Evolutionary conservation across 2,113 vertebrate species (phyloP).

Genomic region (Psittacus erithacus): DNA sequence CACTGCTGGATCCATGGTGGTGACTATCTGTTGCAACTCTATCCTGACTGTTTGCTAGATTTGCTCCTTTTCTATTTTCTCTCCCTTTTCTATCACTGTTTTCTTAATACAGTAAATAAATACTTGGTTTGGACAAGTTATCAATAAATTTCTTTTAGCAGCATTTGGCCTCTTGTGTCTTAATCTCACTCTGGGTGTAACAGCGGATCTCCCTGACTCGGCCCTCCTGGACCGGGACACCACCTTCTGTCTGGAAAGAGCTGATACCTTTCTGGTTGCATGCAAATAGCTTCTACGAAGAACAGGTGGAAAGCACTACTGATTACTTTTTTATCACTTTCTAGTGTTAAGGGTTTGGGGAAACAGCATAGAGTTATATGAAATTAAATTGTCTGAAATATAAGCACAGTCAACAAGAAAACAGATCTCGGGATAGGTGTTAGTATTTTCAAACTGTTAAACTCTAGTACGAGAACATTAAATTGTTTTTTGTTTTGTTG

Average conservation of each 20-base stretch:
- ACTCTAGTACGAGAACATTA: not conserved
- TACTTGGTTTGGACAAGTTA: not conserved
- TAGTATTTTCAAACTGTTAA: not conserved
- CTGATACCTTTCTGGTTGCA: not conserved
- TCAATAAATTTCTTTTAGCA: not conserved
- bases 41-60: not conserved
- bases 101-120: not conserved
- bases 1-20: not conserved
- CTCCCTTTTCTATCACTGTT: not conserved
- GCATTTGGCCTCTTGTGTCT: not conserved
- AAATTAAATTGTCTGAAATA: not conserved
- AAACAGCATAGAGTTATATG: not conserved
- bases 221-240: not conserved
- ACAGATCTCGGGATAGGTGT: not conserved
- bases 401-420: not conserved
- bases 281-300: not conserved
- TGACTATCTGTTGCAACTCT: not conserved
- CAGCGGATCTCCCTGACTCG: not conserved
- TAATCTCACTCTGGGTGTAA: not conserved
- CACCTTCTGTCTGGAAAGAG: not conserved
- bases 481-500: not conserved
- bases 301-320: accelerated
- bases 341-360: not conserved
- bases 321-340: not conserved
- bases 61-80: not conserved